Evolutionary conservation across 1,140 invertebrate genomes (phyloP).

Genomic region (Streblospio benedicti): DNA sequence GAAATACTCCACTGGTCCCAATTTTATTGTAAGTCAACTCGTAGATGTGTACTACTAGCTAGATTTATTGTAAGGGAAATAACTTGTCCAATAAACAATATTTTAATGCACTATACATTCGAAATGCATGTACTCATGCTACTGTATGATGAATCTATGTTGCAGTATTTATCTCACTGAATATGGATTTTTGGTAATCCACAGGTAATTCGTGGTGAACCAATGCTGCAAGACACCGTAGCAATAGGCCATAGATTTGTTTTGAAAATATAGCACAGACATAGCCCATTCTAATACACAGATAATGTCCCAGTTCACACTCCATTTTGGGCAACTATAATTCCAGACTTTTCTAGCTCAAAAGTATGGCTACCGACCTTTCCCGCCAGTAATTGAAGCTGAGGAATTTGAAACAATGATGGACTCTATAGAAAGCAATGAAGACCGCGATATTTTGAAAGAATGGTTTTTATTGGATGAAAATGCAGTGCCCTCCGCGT

Average conservation of each 20-base stretch:
- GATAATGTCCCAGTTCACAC: not conserved
- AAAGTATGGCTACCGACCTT: constrained; percentile 35
- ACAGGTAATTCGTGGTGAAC: not conserved
- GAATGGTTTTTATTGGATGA: constrained; percentile 13
- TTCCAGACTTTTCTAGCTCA: constrained; percentile 31
- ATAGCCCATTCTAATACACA: not conserved
- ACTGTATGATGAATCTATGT: not conserved
- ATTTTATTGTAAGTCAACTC: constrained; percentile 10
- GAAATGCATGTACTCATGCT: not conserved
- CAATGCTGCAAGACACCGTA: not conserved
- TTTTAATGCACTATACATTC: not conserved
- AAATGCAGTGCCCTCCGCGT: constrained; percentile 9
- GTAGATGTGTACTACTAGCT: not conserved
- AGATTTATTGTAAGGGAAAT: not conserved
- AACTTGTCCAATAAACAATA: not conserved
- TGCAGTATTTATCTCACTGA: not conserved
- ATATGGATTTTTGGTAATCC: not conserved
- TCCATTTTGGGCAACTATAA: not conserved
- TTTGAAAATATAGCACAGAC: not conserved
- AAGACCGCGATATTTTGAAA: not conserved
- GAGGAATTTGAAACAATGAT: constrained; percentile 29
- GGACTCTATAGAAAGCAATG: not conserved
- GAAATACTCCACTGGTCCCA: constrained; percentile 3
- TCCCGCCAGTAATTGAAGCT: constrained; percentile 28
- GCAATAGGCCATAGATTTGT: not conserved